These are phyloP conservation scores for Synanthedon formicaeformis DNA, from an alignment of 2,888 invertebrate genomes.

Conservation along the genomic window DNA sequence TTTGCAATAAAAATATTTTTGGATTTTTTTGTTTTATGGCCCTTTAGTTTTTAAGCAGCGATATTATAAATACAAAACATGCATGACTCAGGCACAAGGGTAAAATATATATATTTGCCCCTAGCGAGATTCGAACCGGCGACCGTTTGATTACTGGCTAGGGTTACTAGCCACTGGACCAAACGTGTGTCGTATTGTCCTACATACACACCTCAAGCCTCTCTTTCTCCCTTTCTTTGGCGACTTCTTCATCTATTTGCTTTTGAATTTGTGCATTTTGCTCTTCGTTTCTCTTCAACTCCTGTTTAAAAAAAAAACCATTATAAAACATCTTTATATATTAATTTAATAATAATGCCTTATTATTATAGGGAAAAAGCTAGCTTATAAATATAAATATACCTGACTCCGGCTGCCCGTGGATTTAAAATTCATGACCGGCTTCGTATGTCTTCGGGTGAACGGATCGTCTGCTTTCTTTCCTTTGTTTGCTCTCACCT, in stretches of 20 bases:
- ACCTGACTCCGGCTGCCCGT: slow-evolving; percentile 39
- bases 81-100: too few species aligned
- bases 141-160: too few species aligned
- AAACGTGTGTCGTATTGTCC: too few species aligned
- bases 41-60: too few species aligned
- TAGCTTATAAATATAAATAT: neutral
- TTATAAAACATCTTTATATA: neutral
- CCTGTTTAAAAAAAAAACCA: slow-evolving; percentile 17
- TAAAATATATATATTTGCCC: too few species aligned
- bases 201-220: slow-evolving; percentile 33
- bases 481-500: slow-evolving; percentile 80
- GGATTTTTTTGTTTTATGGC: too few species aligned
- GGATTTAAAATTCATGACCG: slow-evolving; percentile 85
- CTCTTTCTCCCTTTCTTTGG: slow-evolving; percentile 35
- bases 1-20: too few species aligned
- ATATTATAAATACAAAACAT: too few species aligned
- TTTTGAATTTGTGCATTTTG: slow-evolving; percentile 43
- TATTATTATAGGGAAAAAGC: neutral
- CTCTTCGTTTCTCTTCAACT: slow-evolving; percentile 37
- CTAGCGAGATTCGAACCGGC: too few species aligned
- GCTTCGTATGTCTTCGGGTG: slow-evolving; percentile 89
- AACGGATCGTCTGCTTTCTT: slow-evolving; percentile 89
- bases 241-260: slow-evolving; percentile 49
- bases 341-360: too few species aligned
- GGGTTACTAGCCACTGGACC: too few species aligned